Percentiles rank a stretch among this genome's conserved stretches.
These are phyloP conservation scores for Imbricaverruca yamaguchii DNA, from an alignment of 2,888 invertebrate species.

Conservation along the genomic window DNA sequence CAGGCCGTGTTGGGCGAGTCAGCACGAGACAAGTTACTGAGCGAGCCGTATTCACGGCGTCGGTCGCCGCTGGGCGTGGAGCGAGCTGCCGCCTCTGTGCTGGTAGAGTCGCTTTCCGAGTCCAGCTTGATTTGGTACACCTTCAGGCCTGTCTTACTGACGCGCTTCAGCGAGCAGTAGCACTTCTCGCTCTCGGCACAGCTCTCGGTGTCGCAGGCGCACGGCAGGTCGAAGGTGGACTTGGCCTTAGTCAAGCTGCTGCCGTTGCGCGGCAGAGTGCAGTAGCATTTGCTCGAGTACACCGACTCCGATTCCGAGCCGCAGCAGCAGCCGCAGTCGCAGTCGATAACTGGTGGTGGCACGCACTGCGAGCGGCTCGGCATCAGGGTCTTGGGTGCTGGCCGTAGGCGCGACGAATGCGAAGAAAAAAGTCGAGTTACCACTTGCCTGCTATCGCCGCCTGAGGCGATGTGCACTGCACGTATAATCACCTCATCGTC, in stretches of 20 bases:
- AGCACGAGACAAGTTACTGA: constrained; percentile 27
- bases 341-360: not conserved
- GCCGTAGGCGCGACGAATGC: not conserved
- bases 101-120: constrained; percentile 40
- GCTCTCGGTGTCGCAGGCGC: constrained; percentile 76
- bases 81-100: constrained; percentile 28
- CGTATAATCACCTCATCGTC: constrained; percentile 1
- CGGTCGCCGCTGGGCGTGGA: constrained; percentile 23
- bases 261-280: constrained; percentile 48
- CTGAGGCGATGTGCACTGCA: not conserved
- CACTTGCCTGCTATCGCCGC: not conserved
- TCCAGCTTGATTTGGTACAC: constrained; percentile 66
- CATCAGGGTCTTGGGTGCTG: constrained; percentile 20
- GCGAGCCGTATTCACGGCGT: constrained; percentile 27
- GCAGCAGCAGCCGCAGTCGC: constrained; percentile 54
- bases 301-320: constrained; percentile 77
- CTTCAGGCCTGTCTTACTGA: constrained; percentile 58
- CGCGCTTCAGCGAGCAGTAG: constrained; percentile 37
- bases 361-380: not conserved
- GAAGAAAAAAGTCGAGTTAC: not conserved
- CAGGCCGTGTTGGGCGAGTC: constrained; percentile 31
- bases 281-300: constrained; percentile 69
- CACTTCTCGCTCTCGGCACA: constrained; percentile 51
- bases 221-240: constrained; percentile 39
- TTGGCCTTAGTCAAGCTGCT: constrained; percentile 15